Base-by-base conservation (phyloP, 2,797 vertebrate species). In the Diglossa cyanea region DNA sequence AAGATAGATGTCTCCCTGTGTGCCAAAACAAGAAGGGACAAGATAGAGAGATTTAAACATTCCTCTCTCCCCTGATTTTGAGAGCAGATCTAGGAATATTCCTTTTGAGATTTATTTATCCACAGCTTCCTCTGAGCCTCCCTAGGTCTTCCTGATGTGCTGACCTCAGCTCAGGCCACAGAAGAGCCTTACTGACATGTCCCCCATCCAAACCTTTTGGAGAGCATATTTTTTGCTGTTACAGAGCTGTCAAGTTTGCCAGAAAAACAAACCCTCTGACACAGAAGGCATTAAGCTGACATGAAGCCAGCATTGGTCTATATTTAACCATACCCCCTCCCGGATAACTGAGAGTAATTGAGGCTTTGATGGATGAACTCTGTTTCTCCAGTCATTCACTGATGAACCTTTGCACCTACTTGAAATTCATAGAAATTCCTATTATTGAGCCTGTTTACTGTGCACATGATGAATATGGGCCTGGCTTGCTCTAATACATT, bases 371-470 rank as follows among this genome's bases (percentile, higher is more conserved):
- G 77, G 94, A 93, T 94, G 92, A 93, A 95, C 74, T 74, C 28
- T 71, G 20, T 80, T 86, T 42, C 67, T 95, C 31, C 53, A 81
- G 45, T 82, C 74, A 35, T 30, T 83, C 2, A 8, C 73, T 91
- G 67, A 68, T 3, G 26, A 94, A 90, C 63, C 20, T 75, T 80
- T 84, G 73, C 4, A 7, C 70, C 75, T 96, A 50, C 68, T 96
- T 95, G 90, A 93, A 96, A 96, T 93, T 88, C 93, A 96, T 89
- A 78, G 94, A 35, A 89, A 90, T 93, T 88, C 68, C 51, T 89
- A 37, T 68, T 88, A 83, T 14, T 82, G 73, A 94, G 78, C 47
- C 63, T 87, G 63, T 94, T 97, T 96, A 51, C 79, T 63, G 20
- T 75, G 66, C 30, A 70, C 53, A 57, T 90, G 62, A 94, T 90